Conservation (phyloP, 2,797 vertebrate species). For the Microhierax caerulescens region DNA sequence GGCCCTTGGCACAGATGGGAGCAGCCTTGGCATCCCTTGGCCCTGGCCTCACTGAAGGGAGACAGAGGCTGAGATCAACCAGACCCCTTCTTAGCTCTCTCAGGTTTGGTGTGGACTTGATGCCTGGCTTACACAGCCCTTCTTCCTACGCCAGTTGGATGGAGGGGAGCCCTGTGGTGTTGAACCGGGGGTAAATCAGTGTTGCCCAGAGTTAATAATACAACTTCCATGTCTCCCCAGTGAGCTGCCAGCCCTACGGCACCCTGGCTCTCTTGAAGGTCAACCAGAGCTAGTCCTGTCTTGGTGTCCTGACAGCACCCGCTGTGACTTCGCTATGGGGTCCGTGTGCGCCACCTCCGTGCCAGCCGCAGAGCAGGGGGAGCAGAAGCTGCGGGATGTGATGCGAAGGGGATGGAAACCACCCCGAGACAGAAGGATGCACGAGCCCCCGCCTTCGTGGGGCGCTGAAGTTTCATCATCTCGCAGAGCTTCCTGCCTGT, state of each 20-base stretch:
- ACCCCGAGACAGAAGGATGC: background rate
- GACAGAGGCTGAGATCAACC: background rate
- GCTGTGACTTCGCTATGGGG: accelerated
- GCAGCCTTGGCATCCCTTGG: background rate
- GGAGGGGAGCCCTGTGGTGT: background rate
- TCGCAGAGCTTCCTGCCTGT: background rate
- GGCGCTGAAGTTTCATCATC: background rate
- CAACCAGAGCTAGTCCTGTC: background rate
- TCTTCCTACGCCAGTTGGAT: background rate
- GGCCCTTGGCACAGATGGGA: background rate
- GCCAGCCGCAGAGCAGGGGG: accelerated
- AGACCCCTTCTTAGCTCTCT: background rate
- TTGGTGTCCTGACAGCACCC: background rate
- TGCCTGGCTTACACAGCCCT: background rate
- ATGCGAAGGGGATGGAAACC: background rate
- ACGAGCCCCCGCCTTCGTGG: background rate
- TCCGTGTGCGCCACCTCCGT: accelerated
- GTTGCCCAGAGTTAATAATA: background rate
- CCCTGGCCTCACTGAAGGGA: background rate
- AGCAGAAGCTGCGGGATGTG: background rate
- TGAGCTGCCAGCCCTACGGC: background rate
- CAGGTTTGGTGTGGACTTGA: accelerated
- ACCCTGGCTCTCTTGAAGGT: background rate
- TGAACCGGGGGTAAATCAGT: background rate
- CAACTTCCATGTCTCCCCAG: background rate